A percentile compares a stretch with the other conserved stretches of the same genome.
Evolutionary conservation across 2,797 vertebrate species (phyloP).

Genomic region (Sternotherus odoratus): DNA sequence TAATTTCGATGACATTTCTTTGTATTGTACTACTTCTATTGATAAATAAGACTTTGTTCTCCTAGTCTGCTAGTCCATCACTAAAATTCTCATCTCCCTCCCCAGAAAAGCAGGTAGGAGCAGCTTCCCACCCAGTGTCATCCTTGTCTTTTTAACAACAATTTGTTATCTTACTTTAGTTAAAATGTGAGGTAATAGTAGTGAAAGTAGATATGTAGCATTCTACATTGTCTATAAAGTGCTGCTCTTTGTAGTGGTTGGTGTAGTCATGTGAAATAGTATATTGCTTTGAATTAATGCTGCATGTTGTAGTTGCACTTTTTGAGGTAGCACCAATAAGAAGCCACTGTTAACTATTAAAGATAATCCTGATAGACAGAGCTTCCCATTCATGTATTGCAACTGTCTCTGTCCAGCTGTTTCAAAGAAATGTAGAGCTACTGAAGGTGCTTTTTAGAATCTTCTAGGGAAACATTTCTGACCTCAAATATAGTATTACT

Average conservation of each 20-base stretch:
- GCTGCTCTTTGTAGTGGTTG: neutral
- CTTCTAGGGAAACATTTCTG: neutral
- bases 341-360: neutral
- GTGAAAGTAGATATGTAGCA: neutral
- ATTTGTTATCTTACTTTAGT: neutral
- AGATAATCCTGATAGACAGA: neutral
- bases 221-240: neutral
- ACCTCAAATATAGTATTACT: neutral
- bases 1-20: neutral
- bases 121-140: neutral
- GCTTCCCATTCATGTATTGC: neutral
- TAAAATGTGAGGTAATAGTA: neutral
- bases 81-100: neutral
- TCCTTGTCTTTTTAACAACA: too few relatives aligned
- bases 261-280: conserved; percentile 1
- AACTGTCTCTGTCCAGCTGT: neutral
- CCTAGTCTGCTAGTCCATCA: neutral
- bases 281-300: neutral
- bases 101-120: neutral
- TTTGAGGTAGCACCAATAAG: neutral
- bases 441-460: neutral
- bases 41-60: neutral
- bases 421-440: neutral
- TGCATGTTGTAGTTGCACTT: neutral
- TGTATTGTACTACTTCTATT: neutral